Evolutionary conservation across 2,797 vertebrate genomes (phyloP), one percentile per base, ranked within the genome.

Genomic region (Sebastes wilsoni): DNA sequence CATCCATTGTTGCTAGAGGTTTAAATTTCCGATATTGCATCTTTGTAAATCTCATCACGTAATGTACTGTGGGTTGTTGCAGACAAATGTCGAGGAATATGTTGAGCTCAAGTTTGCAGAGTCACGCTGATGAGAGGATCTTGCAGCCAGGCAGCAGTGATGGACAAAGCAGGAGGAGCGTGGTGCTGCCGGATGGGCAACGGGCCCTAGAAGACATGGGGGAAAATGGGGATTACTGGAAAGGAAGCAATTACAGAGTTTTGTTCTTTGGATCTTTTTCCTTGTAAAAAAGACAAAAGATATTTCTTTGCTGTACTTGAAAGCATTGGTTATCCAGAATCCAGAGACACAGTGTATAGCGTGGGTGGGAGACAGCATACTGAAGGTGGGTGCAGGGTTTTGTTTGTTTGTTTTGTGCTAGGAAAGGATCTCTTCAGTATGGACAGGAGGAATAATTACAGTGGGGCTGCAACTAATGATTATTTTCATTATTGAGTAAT

Each of bases 311-410:
- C 71, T 69, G 32, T 73, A 7, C 42, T 58, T 69, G 34, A 65
- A 80, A 27, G 64, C 36, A 77, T 14, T 72, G 8, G 59, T 30
- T 66, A 59, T 70, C 59, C 68, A 67, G 55, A 79, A 54, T 59
- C 59, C 72, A 60, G 56, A 81, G 59, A 75, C 34, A 71, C 61
- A 62, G 54, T 66, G 54, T 59, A 49, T 36, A 56, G 66, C 12
- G 83, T 87, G 80, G 85, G 80, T 77, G 78, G 75, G 61, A 74
- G 54, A 75, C 49, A 65, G 60, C 74, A 86, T 75, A 78, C 67
- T 78, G 81, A 80, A 77, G 42, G 80, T 87, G 81, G 85, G 80
- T 38, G 74, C 60, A 74, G 28, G 55, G 38, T 55, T 79, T 79
- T 65, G 30, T 66, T 64, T 72, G 58, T 81, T 76, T 72, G 58